Evolutionary conservation across 2,888 invertebrate species (phyloP).

Genomic region (Caenorhabditis auriculariae): DNA sequence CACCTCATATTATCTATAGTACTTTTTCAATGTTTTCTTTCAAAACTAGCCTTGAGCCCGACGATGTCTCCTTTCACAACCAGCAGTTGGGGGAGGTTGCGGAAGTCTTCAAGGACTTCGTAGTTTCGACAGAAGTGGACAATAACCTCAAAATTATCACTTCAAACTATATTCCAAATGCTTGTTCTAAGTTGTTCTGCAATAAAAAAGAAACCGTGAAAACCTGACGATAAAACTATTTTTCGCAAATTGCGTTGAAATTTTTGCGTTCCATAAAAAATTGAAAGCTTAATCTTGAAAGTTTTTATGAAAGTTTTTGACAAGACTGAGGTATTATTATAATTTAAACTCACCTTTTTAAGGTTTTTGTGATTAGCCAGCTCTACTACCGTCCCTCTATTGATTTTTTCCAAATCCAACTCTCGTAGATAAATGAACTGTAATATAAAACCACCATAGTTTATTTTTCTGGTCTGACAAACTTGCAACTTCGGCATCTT

Average conservation of each 20-base stretch:
- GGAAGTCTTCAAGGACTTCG: constrained; percentile 61
- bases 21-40: background rate
- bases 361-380: constrained; percentile 55
- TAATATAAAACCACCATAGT: constrained; percentile 9
- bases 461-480: background rate
- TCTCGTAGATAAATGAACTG: constrained; percentile 64
- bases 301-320: too few species aligned
- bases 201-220: too few species aligned
- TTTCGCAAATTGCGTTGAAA: too few species aligned
- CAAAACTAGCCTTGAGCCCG: constrained; percentile 51
- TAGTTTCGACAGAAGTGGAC: constrained; percentile 61
- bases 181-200: too few species aligned
- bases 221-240: too few species aligned
- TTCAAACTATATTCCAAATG: too few species aligned
- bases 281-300: too few species aligned
- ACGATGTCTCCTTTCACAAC: constrained; percentile 63
- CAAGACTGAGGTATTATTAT: background rate
- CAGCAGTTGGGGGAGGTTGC: constrained; percentile 60
- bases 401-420: constrained; percentile 62
- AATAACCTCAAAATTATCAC: constrained; percentile 44
- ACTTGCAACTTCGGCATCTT: constrained; percentile 58
- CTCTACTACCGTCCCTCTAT: constrained; percentile 59
- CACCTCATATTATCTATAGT: too few species aligned
- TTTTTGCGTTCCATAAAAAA: too few species aligned
- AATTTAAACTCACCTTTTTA: constrained; percentile 49